Base-by-base conservation (phyloP, 1,140 invertebrate genomes). In the Drosophila ercepeae region DNA sequence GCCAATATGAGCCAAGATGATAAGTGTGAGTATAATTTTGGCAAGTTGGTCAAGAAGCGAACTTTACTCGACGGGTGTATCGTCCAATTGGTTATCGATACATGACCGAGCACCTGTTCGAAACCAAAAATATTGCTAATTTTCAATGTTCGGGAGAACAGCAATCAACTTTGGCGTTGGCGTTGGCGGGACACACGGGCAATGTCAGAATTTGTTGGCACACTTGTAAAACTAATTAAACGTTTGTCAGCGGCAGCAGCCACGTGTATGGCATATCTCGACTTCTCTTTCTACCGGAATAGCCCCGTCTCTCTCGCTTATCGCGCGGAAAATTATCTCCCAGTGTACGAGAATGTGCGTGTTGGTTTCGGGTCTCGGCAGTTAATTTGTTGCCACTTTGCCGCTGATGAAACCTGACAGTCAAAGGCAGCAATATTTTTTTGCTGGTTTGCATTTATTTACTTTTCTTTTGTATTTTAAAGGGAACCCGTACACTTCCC, bases 1-100 rank as follows among this genome's bases (percentile, higher is more conserved):
- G 58, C 42, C 29, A 88, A 82, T 81, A 88, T 88, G 82, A 88
- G 82, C 74, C 78, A 88, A 78, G 82, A 88, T 88, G 82, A 88
- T 75, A 88, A 88, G 82, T 88, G 82, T 88, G 69, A 88, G 82
- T 88, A 86, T 60, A 7, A 29, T 29, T 19, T 58, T 51, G 16
- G 34, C 32, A 63, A 50, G 39, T 36, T 42, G 9, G 52, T 16
- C 39, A 13, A 34, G 25, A 46, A 53, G 23, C 57, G 59, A 64
- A 78, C 76, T 78, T 78, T 57, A 72, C 34, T 50, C 75, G 41
- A 34, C 27, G 23, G 32, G n/a, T n/a, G 49, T 72, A 72, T 72
- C 67, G 68, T 16, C 25, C 2, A 23, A 1, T 1, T 16, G 8
- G 58, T 39, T 41, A 44, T 39, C 45, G 36, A 45, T 23, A 13